phyloP scores from a whole-genome alignment of 1,140 invertebrate genomes.

The Zaprionus ornatus region DNA sequence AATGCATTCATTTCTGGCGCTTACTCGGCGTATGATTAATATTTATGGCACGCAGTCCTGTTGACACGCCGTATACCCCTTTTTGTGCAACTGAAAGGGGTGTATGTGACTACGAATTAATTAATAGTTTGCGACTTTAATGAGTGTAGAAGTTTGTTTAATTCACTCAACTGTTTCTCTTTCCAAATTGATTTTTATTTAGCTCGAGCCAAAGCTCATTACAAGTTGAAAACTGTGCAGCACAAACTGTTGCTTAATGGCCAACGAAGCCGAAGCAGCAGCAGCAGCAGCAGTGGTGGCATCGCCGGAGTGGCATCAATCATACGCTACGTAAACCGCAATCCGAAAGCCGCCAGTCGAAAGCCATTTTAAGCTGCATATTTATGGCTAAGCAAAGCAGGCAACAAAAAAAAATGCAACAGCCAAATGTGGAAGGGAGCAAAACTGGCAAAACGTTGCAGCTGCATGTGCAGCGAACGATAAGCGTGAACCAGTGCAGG shows the following conservation, averaged over 20 bases:
- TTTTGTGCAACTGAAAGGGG: background rate
- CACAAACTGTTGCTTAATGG: constrained; percentile 60
- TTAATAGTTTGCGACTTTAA: background rate
- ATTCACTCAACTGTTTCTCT: background rate
- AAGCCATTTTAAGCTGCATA: constrained; percentile 81
- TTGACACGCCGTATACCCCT: background rate
- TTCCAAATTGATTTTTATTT: background rate
- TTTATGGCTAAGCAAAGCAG: constrained; percentile 74
- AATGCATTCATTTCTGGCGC: constrained; percentile 11
- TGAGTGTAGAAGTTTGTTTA: background rate
- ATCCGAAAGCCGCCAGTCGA: constrained; percentile 76
- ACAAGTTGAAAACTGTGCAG: constrained; percentile 8
- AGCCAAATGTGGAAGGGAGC: constrained; percentile 7
- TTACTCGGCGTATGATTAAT: constrained; percentile 46
- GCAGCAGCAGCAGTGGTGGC: constrained; percentile 23
- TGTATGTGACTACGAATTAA: background rate
- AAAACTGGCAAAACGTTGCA: constrained; percentile 66
- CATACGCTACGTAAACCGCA: constrained; percentile 78
- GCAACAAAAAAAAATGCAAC: constrained; percentile 14
- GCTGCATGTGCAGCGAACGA: constrained; percentile 71
- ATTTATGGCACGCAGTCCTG: constrained; percentile 24
- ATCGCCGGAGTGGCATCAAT: constrained; percentile 65
- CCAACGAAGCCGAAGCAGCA: constrained; percentile 36
- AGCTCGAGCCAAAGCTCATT: background rate
- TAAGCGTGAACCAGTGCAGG: constrained; percentile 52